Percentiles rank a stretch among this genome's conserved stretches.
phyloP scores from a whole-genome alignment of 2,113 vertebrate genomes.

The Neodontobutis hainanensis region DNA sequence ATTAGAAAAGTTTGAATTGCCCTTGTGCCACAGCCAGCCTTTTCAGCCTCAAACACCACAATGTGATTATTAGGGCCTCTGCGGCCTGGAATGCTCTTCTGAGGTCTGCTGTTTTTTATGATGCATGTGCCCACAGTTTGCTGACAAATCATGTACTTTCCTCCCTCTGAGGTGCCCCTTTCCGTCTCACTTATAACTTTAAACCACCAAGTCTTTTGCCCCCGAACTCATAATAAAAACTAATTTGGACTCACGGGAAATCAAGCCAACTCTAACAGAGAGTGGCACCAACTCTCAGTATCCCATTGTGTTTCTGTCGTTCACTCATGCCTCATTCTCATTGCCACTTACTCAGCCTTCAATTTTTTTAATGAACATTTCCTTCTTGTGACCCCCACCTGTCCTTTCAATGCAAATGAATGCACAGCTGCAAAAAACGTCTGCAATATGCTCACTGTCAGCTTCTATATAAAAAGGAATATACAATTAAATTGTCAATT shows the following conservation, averaged over 20 bases:
- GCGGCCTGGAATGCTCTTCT: constrained; percentile 35
- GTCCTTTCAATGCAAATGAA: constrained; percentile 29
- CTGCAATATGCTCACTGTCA: constrained; percentile 45
- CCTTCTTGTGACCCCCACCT: constrained; percentile 31
- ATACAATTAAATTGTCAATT: constrained; percentile 46
- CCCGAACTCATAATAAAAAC: constrained; percentile 61
- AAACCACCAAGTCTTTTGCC: constrained; percentile 34
- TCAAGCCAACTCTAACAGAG: constrained; percentile 42
- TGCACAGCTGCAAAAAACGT: constrained; percentile 40
- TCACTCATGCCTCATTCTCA: constrained; percentile 14
- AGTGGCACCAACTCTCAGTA: constrained; percentile 55
- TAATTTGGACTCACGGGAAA: constrained; percentile 67
- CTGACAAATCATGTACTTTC: constrained; percentile 67
- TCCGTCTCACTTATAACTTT: constrained; percentile 29
- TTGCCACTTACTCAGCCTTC: constrained; percentile 20
- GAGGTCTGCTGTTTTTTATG: constrained; percentile 39
- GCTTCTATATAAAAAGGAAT: constrained; percentile 38
- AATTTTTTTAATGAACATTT: neutral
- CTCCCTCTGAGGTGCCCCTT: constrained; percentile 33
- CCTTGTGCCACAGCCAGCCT: constrained; percentile 33
- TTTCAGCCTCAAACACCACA: constrained; percentile 22
- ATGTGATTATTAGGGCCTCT: constrained; percentile 31
- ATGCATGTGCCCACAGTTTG: constrained; percentile 42
- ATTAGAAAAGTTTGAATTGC: constrained; percentile 21
- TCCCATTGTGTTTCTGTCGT: constrained; percentile 42